Evolutionary conservation across 2,113 vertebrate species (phyloP).

Genomic region (Syngnathoides biaculeatus): DNA sequence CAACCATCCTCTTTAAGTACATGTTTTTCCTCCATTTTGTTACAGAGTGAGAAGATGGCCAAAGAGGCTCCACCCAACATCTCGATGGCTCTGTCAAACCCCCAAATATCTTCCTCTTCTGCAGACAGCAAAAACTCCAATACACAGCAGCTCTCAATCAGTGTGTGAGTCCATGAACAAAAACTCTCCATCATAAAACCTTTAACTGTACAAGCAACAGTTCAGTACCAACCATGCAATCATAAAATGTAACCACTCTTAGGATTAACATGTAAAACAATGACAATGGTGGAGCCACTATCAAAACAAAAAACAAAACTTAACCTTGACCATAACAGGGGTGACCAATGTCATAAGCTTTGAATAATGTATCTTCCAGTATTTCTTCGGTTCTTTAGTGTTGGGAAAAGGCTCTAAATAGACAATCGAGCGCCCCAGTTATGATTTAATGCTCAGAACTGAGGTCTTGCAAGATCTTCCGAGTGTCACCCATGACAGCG

Average conservation of each 20-base stretch:
- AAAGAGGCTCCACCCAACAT: slow-evolving; percentile 63
- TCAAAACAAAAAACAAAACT: not conserved
- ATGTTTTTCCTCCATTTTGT: slow-evolving; percentile 18
- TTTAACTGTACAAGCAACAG: not conserved
- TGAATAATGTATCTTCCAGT: too few relatives aligned
- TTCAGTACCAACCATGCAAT: not conserved
- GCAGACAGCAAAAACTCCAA: slow-evolving; percentile 66
- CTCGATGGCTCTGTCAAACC: slow-evolving; percentile 74
- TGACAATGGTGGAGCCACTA: not conserved
- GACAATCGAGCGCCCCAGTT: too few relatives aligned
- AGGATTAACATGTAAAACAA: too few relatives aligned
- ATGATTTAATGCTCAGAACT: too few relatives aligned
- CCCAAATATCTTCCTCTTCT: slow-evolving; percentile 58
- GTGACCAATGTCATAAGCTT: too few relatives aligned
- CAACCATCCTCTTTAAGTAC: not conserved
- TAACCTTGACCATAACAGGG: too few relatives aligned
- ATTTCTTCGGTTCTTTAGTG: too few relatives aligned
- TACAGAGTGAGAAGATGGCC: slow-evolving; percentile 65
- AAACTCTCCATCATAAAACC: slow-evolving; percentile 7
- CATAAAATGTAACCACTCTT: not conserved
- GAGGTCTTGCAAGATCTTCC: too few relatives aligned
- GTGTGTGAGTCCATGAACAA: slow-evolving; percentile 70
- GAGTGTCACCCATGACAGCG: too few relatives aligned
- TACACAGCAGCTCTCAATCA: slow-evolving; percentile 78
- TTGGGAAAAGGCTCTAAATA: too few relatives aligned